Percentiles rank a stretch among this genome's conserved stretches.
Conservation (phyloP, 2,888 invertebrate genomes). For the Troides helena region DNA sequence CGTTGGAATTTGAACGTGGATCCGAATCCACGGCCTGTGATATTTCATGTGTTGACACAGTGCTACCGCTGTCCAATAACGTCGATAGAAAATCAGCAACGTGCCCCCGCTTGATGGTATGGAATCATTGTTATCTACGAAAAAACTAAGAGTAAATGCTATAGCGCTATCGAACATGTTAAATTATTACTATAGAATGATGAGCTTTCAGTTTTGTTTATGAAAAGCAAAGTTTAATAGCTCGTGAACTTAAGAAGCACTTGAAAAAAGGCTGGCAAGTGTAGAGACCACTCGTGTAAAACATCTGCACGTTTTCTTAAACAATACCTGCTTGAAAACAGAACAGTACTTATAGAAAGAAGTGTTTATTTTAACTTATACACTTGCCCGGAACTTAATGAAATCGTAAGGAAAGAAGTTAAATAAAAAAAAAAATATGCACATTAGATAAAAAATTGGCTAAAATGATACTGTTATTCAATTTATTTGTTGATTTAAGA, state of each 20-base stretch:
- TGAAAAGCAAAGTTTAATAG: slow-evolving; percentile 1
- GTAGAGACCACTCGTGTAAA: slow-evolving; percentile 7
- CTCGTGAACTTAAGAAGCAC: neutral
- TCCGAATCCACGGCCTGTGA: too few relatives aligned
- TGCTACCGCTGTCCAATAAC: too few relatives aligned
- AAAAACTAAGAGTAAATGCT: neutral
- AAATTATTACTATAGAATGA: too few relatives aligned
- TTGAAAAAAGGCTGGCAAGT: neutral
- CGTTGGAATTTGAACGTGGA: too few relatives aligned
- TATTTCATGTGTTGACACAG: too few relatives aligned
- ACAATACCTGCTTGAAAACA: slow-evolving; percentile 11
- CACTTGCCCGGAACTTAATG: neutral
- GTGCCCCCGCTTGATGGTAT: too few relatives aligned
- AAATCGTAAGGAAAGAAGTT: neutral
- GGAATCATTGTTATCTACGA: too few relatives aligned
- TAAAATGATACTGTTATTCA: neutral
- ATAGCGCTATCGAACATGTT: neutral
- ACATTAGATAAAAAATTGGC: neutral
- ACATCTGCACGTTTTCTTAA: neutral
- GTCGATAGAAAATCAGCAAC: too few relatives aligned
- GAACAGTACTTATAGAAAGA: neutral
- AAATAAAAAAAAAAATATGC: neutral
- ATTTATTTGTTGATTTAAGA: too few relatives aligned
- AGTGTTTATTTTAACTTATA: slow-evolving; percentile 8
- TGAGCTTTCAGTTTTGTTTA: neutral